Evolutionary conservation across 2,113 vertebrate species (phyloP), one percentile per base, ranked within the genome.

Genomic region (Cyphomyrus plagiostoma): DNA sequence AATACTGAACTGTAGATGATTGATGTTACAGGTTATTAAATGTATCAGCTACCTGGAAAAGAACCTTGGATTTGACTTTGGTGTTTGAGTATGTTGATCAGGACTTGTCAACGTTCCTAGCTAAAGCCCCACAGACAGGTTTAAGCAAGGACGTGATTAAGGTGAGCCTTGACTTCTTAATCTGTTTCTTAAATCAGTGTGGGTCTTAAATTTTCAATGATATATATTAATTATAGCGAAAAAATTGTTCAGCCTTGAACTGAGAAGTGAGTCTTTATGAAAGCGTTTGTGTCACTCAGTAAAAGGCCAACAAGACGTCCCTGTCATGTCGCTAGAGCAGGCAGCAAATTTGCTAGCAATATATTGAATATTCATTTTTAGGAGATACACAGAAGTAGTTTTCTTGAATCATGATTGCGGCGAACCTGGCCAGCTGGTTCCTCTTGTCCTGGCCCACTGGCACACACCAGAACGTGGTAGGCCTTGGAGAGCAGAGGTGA

Each of bases 81-180:
- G 95, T 96, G 90, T 91, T 96, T 91, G 96, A 97, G 74, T 96
- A 95, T 91, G 93, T 97, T 2, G 96, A 97, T 91, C 96, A 96
- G 91, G 96, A 97, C 89, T 91, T 97, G 91, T 93, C 94, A 62
- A 91, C 94, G 2, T 96, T 93, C 91, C 92, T 97, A 46, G 93
- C 93, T 0, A 94, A 91, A 84, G 95, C 58, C 26, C 93, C 94
- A 35, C 74, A 92, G 7, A 88, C 93, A 70, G 95, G 94, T 83
- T 92, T 96, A 74, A 90, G 92, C 87, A 62, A 15, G 3, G 92
- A 94, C 49, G 90, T 89, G 30, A 93, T 96, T 10, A 94, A 95
- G 95, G 96, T 96, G 62, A n/a, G 84, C 70, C 26, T 19, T 56
- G 39, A 11, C 13, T 49, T 17, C 83, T 52, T 50, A 50, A 88